Conservation (phyloP, 2,113 vertebrate genomes). For the Phaetusa simplex region DNA sequence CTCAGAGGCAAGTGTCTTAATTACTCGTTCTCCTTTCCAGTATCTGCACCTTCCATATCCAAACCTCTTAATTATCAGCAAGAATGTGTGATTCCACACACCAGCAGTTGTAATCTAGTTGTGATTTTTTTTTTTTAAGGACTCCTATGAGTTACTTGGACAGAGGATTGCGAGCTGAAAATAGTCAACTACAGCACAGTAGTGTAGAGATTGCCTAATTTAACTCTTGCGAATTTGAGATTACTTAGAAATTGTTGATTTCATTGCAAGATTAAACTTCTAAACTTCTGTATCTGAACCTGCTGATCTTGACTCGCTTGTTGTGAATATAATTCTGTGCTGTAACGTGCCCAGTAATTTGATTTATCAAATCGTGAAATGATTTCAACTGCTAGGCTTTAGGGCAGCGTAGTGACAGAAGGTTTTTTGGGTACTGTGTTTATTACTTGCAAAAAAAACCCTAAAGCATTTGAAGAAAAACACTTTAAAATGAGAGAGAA, state of each 20-base stretch:
- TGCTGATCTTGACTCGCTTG: neutral
- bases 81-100: neutral
- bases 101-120: neutral
- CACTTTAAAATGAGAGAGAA: neutral
- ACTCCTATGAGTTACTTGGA: neutral
- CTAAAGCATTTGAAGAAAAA: neutral
- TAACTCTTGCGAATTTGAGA: neutral
- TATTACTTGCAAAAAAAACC: neutral
- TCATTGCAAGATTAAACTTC: neutral
- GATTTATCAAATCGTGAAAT: neutral
- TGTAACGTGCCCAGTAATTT: neutral
- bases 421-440: neutral
- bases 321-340: neutral
- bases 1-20: neutral
- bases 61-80: neutral
- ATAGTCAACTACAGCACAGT: neutral
- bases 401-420: neutral
- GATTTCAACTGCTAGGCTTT: neutral
- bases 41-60: neutral
- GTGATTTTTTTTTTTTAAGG: neutral
- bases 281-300: neutral
- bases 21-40: neutral
- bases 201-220: neutral
- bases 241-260: neutral
- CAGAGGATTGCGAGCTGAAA: neutral